phyloP scores from a whole-genome alignment of 2,113 vertebrate species.

The Phodopus roborovskii region DNA sequence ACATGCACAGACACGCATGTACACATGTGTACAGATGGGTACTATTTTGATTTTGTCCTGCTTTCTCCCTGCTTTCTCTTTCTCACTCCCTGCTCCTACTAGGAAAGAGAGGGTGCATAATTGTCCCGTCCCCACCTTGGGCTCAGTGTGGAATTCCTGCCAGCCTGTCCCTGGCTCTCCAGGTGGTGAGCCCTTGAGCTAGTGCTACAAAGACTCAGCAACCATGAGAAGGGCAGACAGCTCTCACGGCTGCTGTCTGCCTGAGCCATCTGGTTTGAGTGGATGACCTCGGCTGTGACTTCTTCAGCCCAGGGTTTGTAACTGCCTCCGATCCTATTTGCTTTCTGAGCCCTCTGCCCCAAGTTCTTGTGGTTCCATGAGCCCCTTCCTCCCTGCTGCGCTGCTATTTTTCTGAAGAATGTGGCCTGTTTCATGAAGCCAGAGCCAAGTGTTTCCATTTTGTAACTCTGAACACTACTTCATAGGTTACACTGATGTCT shows the following conservation, averaged over 20 bases:
- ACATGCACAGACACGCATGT: neutral
- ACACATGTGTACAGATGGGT: neutral
- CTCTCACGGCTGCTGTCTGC: neutral
- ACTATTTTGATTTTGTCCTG: neutral
- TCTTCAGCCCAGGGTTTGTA: neutral
- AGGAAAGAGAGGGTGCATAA: neutral
- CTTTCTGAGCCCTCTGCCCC: neutral
- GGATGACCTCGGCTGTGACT: constrained; percentile 20
- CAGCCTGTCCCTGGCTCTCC: neutral
- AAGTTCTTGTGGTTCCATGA: neutral
- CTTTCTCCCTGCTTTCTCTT: neutral
- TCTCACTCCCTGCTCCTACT: neutral
- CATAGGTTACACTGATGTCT: neutral
- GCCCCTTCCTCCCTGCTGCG: neutral
- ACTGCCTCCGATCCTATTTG: neutral
- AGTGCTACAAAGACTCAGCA: neutral
- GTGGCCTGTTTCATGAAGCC: neutral
- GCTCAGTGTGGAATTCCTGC: neutral
- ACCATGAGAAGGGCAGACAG: neutral
- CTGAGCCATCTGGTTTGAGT: neutral
- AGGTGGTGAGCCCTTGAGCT: neutral
- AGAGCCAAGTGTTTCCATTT: neutral
- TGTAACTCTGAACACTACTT: neutral
- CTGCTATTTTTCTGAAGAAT: neutral
- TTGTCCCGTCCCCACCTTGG: neutral